Conservation (phyloP, 2,113 vertebrate species). For the Epinephelus moara region DNA sequence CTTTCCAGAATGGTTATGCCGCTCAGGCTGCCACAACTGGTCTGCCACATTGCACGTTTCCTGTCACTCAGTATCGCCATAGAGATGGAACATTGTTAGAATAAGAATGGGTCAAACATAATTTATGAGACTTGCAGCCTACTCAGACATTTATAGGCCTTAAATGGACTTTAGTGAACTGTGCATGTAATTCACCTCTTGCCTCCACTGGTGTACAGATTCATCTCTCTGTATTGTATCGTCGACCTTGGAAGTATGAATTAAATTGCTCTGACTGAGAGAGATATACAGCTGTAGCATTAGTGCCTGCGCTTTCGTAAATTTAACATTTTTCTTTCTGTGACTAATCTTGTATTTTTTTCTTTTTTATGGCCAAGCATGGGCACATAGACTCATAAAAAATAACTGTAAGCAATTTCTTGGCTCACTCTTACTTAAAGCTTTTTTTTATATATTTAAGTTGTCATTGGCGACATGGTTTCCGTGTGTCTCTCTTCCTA, state of each 20-base stretch:
- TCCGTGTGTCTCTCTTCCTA: not conserved
- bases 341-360: constrained; percentile 5
- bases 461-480: not conserved
- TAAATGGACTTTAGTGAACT: constrained; percentile 60
- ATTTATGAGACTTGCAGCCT: constrained; percentile 49
- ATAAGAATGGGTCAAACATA: constrained; percentile 53
- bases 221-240: constrained; percentile 44
- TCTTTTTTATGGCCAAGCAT: constrained; percentile 1
- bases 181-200: constrained; percentile 54
- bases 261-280: constrained; percentile 43
- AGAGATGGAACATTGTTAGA: constrained; percentile 49
- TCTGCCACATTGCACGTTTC: constrained; percentile 11
- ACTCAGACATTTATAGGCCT: constrained; percentile 61
- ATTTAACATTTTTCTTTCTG: constrained; percentile 34
- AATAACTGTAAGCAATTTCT: not conserved
- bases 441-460: not conserved
- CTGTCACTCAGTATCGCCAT: constrained; percentile 40
- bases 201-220: constrained; percentile 26
- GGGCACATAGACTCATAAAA: not conserved
- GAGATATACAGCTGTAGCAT: constrained; percentile 1
- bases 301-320: constrained; percentile 25
- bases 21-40: constrained; percentile 9
- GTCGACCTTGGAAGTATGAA: constrained; percentile 43
- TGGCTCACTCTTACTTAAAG: not conserved
- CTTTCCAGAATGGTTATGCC: not conserved